These are phyloP conservation scores for Pristionchus fissidentatus DNA, from an alignment of 2,888 invertebrate genomes.

Conservation along the genomic window DNA sequence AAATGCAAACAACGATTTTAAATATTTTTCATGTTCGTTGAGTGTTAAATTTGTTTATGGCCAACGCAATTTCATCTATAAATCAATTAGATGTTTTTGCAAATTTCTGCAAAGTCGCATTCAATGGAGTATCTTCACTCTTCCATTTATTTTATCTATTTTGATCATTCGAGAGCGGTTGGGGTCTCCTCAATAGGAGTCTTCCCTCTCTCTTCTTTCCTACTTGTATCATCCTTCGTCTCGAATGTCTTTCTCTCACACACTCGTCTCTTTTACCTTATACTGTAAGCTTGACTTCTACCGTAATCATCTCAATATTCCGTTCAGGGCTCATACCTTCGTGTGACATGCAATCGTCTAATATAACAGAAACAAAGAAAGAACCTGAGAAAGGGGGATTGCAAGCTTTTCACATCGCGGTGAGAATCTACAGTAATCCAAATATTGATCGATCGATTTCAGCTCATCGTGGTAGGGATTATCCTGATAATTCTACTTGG, in stretches of 20 bases:
- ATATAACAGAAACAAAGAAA: not conserved
- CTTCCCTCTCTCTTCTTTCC: constrained; percentile 6
- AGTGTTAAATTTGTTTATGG: too few relatives aligned
- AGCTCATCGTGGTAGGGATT: constrained; percentile 1
- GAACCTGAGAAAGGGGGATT: not conserved
- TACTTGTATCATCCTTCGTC: constrained; percentile 39
- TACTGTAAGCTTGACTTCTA: constrained; percentile 1
- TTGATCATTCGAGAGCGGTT: not conserved
- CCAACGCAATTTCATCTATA: too few relatives aligned
- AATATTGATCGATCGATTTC: not conserved
- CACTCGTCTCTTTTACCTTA: constrained; percentile 9
- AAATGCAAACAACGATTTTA: not conserved
- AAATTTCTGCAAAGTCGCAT: too few relatives aligned
- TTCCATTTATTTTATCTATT: constrained; percentile 13
- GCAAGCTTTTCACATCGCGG: not conserved
- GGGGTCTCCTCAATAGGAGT: constrained; percentile 20
- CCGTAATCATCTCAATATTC: constrained; percentile 8
- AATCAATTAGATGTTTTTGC: too few relatives aligned
- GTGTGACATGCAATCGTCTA: too few relatives aligned
- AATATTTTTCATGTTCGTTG: too few relatives aligned
- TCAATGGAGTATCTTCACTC: not conserved
- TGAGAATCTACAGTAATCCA: constrained; percentile 2
- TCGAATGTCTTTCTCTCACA: constrained; percentile 27
- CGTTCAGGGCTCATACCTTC: not conserved
- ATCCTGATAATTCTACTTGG: not conserved